Conservation (phyloP, 2,797 vertebrate species). For the Oceanodroma leucorhoa region DNA sequence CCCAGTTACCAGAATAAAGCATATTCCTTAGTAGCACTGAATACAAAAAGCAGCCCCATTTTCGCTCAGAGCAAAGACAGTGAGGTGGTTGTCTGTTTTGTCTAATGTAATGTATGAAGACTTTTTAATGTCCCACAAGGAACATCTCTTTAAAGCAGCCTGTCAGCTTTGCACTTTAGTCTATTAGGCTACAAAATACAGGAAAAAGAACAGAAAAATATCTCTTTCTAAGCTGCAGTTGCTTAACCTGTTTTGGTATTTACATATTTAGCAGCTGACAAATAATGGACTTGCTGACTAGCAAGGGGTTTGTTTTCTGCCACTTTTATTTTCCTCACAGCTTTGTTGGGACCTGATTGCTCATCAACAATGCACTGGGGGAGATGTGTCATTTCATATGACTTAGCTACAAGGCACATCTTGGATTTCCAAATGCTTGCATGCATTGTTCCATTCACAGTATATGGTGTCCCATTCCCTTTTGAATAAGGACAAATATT, state of each 20-base stretch:
- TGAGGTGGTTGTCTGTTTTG: not conserved
- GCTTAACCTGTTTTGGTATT: conserved; percentile 34
- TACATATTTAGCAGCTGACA: conserved; percentile 25
- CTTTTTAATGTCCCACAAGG: conserved; percentile 2
- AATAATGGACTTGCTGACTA: conserved; percentile 25
- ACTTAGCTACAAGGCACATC: conserved; percentile 55
- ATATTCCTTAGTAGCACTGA: not conserved
- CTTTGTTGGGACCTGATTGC: conserved; percentile 12
- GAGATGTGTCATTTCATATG: conserved; percentile 38
- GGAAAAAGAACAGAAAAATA: not conserved
- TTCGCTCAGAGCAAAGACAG: not conserved
- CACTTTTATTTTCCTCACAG: conserved; percentile 26
- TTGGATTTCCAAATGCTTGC: conserved; percentile 40
- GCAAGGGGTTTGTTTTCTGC: conserved; percentile 27
- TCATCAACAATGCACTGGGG: conserved; percentile 16
- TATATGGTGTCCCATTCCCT: not conserved
- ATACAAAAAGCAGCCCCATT: not conserved
- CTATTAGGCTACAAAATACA: conserved; percentile 6
- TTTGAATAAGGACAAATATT: conserved; percentile 43
- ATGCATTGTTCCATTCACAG: conserved; percentile 43
- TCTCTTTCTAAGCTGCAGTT: not conserved
- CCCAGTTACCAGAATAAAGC: not conserved
- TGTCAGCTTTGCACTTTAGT: conserved; percentile 24
- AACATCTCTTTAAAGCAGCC: not conserved
- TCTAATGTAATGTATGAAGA: not conserved